Conservation (phyloP, 1,140 invertebrate genomes). For the Parapsyche elsis region DNA sequence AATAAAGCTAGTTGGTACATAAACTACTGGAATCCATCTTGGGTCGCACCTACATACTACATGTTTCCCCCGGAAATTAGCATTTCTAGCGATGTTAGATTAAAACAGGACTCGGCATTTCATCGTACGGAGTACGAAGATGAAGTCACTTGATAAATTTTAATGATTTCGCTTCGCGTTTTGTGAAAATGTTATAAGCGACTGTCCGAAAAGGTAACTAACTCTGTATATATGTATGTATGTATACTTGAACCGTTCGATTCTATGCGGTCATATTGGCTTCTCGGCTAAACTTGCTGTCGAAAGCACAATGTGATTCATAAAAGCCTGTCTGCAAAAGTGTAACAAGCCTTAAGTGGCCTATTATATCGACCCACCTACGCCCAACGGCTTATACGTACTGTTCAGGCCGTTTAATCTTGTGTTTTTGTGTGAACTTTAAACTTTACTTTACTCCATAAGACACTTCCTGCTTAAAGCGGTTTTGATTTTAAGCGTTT, state of each 20-base stretch:
- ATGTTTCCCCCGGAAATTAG: neutral
- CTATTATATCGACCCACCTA: conserved; percentile 19
- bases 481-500: too few relatives aligned
- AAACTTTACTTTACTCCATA: too few relatives aligned
- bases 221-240: too few relatives aligned
- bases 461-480: too few relatives aligned
- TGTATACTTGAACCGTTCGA: neutral
- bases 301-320: conserved; percentile 18
- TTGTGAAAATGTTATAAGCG: too few relatives aligned
- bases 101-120: neutral
- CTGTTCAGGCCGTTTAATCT: too few relatives aligned
- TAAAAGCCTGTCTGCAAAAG: conserved; percentile 18
- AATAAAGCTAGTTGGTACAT: too few relatives aligned
- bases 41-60: neutral
- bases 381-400: neutral
- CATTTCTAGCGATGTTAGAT: neutral
- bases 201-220: too few relatives aligned
- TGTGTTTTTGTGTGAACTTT: too few relatives aligned
- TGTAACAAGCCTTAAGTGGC: conserved; percentile 19
- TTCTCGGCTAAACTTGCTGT: conserved; percentile 5
- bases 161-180: too few relatives aligned
- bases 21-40: too few relatives aligned
- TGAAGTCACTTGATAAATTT: too few relatives aligned
- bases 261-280: neutral
- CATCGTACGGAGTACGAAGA: neutral